Evolutionary conservation across 2,113 vertebrate species (phyloP), one percentile per base, ranked within the genome.

Genomic region (Pachypanchax playfairii): DNA sequence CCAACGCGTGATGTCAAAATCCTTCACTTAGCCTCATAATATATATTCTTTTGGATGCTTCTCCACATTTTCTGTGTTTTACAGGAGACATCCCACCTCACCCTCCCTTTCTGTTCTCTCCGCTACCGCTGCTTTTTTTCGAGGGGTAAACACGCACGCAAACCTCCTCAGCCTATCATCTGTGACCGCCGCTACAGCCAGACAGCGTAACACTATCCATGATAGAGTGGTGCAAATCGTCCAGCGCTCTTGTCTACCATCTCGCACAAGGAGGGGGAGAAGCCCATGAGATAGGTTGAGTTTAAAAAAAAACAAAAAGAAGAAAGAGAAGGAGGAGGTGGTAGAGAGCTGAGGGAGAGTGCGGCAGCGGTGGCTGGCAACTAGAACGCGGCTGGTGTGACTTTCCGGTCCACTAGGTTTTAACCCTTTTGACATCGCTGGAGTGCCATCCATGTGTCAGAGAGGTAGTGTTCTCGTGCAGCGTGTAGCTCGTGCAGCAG

Each of bases 161-260:
- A 80, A 72, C 82, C 91, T 77, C 74, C 82, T 91, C 93, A 94
- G 94, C 94, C 94, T 94, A 95, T 95, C 91, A 90, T 87, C 90
- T 91, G 90, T 89, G 92, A 89, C 87, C 84, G 92, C 89, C 68
- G 88, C 78, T 76, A 72, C 91, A 92, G 92, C 92, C 93, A 85
- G 93, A 89, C 92, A 89, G 88, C 86, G 94, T 91, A 94, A 94
- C 91, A 85, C 80, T 93, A 94, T 91, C 87, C 92, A 86, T 89
- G 90, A 89, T 90, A 89, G 93, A 93, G 92, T 87, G 74, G 61
- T 89, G 92, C 91, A 90, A 91, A 87, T 93, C 87, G 89, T 60
- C 90, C 77, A 48, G 85, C 83, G 88, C 91, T 76, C 77, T 86
- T 87, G 84, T 89, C 88, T 80, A 88, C 88, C 89, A 79, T 83